Base-by-base conservation (phyloP, 2,888 invertebrate genomes). In the Drosophila affinis region DNA sequence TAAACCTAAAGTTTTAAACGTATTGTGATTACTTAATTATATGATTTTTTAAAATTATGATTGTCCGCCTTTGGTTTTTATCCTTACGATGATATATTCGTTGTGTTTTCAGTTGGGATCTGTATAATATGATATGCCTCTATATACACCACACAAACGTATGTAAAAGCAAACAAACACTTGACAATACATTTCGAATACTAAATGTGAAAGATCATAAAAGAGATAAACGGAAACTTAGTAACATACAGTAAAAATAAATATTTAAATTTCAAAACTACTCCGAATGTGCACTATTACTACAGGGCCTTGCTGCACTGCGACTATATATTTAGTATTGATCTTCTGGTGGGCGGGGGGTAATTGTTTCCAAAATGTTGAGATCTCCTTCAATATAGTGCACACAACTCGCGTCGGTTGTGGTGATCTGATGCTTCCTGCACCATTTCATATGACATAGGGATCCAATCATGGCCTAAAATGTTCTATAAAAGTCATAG, bases 121-220 rank as follows among this genome's bases (percentile, higher is more conserved):
- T 63, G 32, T 32, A 49, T 56, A n/a, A 39, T 39, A 39, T 39
- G 39, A 39, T 39, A 48, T 48, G 62, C 62, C 53, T 58, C 48
- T 73, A 65, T 76, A 64, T 56, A 68, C 56, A 68, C 39, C 56
- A 75, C 55, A 69, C 67, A 62, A 46, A 75, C 48, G 39, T 67
- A 68, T 73, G 60, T 81, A 55, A 68, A 76, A 78, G 84, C 76
- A 86, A 81, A 87, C 76, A 86, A 81, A 87, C 78, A 89, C 80
- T 83, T 88, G 89, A 89, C 89, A 89, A 89, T 89, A 89, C 90
- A 87, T 82, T 70, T 81, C 78, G 60, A 82, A 77, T 78, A 85
- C 77, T 79, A 80, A 80, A 87, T 84, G 81, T 87, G 87, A 77
- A 79, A 14, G 27, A 69, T 51, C 57, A 52, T 34, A 21, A 57